These are phyloP conservation scores for Taeniopygia guttata DNA, from an alignment of 2,797 vertebrate genomes.

Conservation along the genomic window DNA sequence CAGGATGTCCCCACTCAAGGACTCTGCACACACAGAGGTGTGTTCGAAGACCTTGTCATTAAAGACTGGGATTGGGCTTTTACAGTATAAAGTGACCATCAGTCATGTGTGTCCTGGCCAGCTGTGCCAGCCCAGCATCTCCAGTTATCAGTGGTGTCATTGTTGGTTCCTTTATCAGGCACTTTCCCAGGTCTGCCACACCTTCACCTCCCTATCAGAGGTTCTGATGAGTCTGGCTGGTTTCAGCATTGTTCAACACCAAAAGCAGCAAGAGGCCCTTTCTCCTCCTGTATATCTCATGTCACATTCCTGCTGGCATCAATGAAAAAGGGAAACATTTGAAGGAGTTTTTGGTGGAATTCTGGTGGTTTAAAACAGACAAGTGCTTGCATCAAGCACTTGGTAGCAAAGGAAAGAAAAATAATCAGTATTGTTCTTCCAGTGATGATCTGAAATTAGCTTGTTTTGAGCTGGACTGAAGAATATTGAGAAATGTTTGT, in stretches of 20 bases:
- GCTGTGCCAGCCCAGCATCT: not conserved
- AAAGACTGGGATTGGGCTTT: not conserved
- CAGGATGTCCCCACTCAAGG: not conserved
- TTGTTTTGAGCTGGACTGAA: not conserved
- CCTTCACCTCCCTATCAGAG: not conserved
- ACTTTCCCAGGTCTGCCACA: not conserved
- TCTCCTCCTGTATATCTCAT: not conserved
- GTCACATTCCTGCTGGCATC: not conserved
- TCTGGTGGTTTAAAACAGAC: not conserved
- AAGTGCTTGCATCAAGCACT: not conserved
- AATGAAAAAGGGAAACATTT: not conserved
- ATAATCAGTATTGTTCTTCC: not conserved
- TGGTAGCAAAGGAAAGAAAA: not conserved
- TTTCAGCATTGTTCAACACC: not conserved
- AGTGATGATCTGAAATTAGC: not conserved
- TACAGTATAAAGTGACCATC: fast-evolving
- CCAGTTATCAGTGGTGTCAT: not conserved
- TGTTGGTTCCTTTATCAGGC: not conserved
- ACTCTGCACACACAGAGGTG: not conserved
- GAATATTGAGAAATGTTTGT: not conserved
- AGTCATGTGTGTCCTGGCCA: not conserved
- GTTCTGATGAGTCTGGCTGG: not conserved
- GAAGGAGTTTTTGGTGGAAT: not conserved
- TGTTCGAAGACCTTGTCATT: not conserved
- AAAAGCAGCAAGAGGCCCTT: not conserved